Conservation (phyloP, 1,140 invertebrate species). For the Temnothorax nylanderi region DNA sequence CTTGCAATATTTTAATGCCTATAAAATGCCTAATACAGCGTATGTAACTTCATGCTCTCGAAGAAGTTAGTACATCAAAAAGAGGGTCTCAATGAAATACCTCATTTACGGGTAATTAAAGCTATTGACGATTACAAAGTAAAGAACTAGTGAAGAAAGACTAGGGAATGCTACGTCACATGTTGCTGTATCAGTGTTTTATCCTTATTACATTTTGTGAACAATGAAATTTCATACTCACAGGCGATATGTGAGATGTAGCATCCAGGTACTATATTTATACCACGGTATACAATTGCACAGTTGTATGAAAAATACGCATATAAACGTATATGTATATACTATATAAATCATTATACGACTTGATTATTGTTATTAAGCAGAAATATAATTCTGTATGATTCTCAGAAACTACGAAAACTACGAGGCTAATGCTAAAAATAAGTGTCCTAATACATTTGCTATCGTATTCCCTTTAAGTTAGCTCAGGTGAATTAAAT, state of each 20-base stretch:
- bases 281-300: slow-evolving; percentile 58
- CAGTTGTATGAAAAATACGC: slow-evolving; percentile 77
- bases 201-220: background rate
- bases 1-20: slow-evolving; percentile 14
- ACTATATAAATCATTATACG: slow-evolving; percentile 68
- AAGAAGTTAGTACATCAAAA: background rate
- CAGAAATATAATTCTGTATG: slow-evolving; percentile 65
- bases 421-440: slow-evolving; percentile 64
- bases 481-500: slow-evolving; percentile 37
- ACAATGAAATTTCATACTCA: slow-evolving; percentile 31
- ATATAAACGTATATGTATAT: slow-evolving; percentile 69
- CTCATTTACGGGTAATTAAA: slow-evolving; percentile 19
- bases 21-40: slow-evolving; percentile 17
- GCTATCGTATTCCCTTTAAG: slow-evolving; percentile 28
- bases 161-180: slow-evolving; percentile 25
- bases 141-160: slow-evolving; percentile 37
- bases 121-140: background rate
- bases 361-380: slow-evolving; percentile 68
- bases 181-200: slow-evolving; percentile 19
- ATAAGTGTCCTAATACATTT: slow-evolving; percentile 54
- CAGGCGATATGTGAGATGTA: slow-evolving; percentile 37
- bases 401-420: slow-evolving; percentile 2
- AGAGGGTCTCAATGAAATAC: background rate
- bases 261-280: slow-evolving; percentile 54
- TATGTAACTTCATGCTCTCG: background rate